Conservation (phyloP, 2,113 vertebrate species). For the Rana temporaria region DNA sequence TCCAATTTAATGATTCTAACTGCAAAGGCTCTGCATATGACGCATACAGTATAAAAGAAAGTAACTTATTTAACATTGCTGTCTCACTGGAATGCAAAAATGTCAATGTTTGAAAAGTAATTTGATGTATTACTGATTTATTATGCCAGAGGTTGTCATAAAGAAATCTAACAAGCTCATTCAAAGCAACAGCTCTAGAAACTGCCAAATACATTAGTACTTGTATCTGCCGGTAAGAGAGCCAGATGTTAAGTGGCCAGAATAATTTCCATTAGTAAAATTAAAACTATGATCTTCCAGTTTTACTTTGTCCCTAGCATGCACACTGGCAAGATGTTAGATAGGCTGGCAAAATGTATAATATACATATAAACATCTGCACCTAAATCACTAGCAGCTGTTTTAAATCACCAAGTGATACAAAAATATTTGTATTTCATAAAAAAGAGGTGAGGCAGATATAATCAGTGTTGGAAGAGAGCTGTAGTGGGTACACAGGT, state of each 20-base stretch:
- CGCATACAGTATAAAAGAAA: constrained; percentile 34
- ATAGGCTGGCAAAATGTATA: too few relatives aligned
- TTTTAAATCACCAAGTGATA: too few relatives aligned
- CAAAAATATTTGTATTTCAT: too few relatives aligned
- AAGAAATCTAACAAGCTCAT: constrained; percentile 36
- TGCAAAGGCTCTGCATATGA: constrained; percentile 29
- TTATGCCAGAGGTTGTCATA: constrained; percentile 55
- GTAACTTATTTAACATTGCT: constrained; percentile 10
- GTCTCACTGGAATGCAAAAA: constrained; percentile 51
- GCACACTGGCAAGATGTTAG: too few relatives aligned
- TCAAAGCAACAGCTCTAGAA: constrained; percentile 49
- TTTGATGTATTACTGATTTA: constrained; percentile 51
- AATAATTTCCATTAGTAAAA: constrained; percentile 52
- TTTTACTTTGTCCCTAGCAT: neutral
- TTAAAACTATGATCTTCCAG: constrained; percentile 13
- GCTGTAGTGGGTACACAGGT: too few relatives aligned
- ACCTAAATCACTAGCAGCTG: too few relatives aligned
- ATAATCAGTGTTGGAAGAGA: too few relatives aligned
- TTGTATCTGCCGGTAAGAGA: constrained; percentile 48
- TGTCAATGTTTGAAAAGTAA: constrained; percentile 53
- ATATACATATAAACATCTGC: too few relatives aligned
- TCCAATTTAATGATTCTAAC: constrained; percentile 44
- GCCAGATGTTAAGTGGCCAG: constrained; percentile 41
- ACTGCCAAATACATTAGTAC: constrained; percentile 31
- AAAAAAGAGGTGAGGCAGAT: too few relatives aligned